Conservation (phyloP, 2,113 vertebrate genomes). For the Rafetus swinhoei region DNA sequence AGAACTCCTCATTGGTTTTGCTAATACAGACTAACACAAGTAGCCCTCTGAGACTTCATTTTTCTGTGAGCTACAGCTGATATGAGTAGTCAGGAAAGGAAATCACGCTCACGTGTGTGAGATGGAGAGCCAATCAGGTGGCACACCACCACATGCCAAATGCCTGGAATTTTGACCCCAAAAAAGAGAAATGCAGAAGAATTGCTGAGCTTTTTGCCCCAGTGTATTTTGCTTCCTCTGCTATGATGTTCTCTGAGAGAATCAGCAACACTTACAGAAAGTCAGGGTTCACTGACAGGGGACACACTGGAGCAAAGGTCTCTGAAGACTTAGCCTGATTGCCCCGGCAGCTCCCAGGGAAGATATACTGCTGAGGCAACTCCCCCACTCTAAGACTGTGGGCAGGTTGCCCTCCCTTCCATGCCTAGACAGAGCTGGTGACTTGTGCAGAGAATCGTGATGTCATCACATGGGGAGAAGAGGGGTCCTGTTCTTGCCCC, state of each 20-base stretch:
- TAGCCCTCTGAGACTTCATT: neutral
- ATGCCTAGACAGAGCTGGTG: neutral
- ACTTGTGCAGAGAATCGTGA: neutral
- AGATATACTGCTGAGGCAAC: neutral
- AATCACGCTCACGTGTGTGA: neutral
- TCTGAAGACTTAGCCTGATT: neutral
- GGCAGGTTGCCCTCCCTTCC: neutral
- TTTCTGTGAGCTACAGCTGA: neutral
- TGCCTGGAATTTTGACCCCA: neutral
- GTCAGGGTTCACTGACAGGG: neutral
- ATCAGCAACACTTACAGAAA: neutral
- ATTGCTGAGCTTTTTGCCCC: neutral
- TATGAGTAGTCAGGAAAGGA: neutral
- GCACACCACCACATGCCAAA: neutral
- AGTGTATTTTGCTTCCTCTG: neutral
- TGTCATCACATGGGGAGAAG: neutral
- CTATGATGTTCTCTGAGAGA: neutral
- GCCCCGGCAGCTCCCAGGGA: no score
- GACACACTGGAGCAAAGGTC: neutral
- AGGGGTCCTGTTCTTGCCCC: neutral
- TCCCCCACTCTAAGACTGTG: neutral
- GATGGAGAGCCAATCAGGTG: neutral
- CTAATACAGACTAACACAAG: no score
- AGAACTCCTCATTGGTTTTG: no score
- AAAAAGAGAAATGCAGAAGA: neutral